Evolutionary conservation across 2,888 invertebrate genomes (phyloP).

Genomic region (Phyllotreta striolata): DNA sequence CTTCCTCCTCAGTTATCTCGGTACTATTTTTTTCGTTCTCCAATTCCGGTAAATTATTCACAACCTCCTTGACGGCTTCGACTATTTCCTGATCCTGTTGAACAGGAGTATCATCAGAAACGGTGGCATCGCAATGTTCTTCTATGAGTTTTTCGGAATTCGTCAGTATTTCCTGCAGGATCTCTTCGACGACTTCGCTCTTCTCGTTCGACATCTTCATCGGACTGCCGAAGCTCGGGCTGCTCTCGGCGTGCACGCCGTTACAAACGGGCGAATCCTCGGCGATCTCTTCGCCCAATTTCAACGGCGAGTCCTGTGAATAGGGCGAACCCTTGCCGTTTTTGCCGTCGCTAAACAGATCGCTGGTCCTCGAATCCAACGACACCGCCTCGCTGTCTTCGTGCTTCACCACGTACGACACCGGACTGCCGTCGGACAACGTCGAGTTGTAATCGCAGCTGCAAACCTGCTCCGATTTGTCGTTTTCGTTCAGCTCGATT

Average conservation of each 20-base stretch:
- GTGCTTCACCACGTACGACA: slow-evolving; percentile 60
- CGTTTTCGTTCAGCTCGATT: slow-evolving; percentile 54
- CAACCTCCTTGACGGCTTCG: slow-evolving; percentile 64
- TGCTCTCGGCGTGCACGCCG: slow-evolving; percentile 59
- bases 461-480: slow-evolving; percentile 58
- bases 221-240: slow-evolving; percentile 58
- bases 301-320: slow-evolving; percentile 61
- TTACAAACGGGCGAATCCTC: slow-evolving; percentile 58
- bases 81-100: slow-evolving; percentile 66
- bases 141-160: slow-evolving; percentile 64
- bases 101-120: slow-evolving; percentile 56
- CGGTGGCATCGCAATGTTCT: slow-evolving; percentile 49
- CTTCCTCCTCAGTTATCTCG: slow-evolving; percentile 20
- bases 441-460: slow-evolving; percentile 62
- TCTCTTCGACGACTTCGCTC: slow-evolving; percentile 63
- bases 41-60: slow-evolving; percentile 52
- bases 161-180: slow-evolving; percentile 64
- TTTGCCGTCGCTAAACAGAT: slow-evolving; percentile 69
- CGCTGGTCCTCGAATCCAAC: slow-evolving; percentile 65
- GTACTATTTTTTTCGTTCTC: slow-evolving; percentile 28
- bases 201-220: slow-evolving; percentile 55
- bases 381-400: slow-evolving; percentile 65
- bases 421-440: slow-evolving; percentile 64
- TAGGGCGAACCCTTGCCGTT: slow-evolving; percentile 69
- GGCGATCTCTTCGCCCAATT: slow-evolving; percentile 51